These are phyloP conservation scores for Genyomyrus donnyi DNA, from an alignment of 2,113 vertebrate genomes.

Conservation along the genomic window DNA sequence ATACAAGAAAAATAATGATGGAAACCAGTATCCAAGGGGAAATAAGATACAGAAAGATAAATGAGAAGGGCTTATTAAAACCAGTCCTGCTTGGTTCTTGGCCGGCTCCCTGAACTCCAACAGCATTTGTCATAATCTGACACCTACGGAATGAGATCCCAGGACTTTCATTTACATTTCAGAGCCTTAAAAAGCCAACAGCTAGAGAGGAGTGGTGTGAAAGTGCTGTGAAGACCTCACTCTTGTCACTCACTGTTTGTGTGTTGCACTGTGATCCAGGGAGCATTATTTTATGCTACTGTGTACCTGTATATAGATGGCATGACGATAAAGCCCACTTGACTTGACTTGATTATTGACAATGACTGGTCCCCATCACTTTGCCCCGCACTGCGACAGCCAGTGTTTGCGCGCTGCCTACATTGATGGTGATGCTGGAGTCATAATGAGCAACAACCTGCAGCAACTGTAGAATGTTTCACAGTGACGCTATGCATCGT, in stretches of 20 bases:
- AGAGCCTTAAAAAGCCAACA: neutral
- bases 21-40: constrained; percentile 1
- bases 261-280: neutral
- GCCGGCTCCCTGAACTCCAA: neutral
- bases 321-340: neutral
- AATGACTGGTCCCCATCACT: neutral
- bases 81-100: neutral
- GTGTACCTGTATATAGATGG: neutral
- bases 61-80: neutral
- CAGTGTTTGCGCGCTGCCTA: neutral
- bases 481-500: neutral
- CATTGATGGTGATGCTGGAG: neutral
- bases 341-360: neutral
- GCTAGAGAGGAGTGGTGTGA: neutral
- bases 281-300: neutral
- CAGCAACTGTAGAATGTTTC: neutral
- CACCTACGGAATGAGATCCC: neutral
- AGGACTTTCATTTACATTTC: neutral
- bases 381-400: neutral
- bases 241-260: neutral
- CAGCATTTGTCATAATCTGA: neutral
- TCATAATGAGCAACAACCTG: neutral
- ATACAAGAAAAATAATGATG: neutral
- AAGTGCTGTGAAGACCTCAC: neutral
- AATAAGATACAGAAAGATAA: neutral